Evolutionary conservation across 2,113 vertebrate genomes (phyloP), one percentile per base, ranked within the genome.

Genomic region (Chaetodon auriga): DNA sequence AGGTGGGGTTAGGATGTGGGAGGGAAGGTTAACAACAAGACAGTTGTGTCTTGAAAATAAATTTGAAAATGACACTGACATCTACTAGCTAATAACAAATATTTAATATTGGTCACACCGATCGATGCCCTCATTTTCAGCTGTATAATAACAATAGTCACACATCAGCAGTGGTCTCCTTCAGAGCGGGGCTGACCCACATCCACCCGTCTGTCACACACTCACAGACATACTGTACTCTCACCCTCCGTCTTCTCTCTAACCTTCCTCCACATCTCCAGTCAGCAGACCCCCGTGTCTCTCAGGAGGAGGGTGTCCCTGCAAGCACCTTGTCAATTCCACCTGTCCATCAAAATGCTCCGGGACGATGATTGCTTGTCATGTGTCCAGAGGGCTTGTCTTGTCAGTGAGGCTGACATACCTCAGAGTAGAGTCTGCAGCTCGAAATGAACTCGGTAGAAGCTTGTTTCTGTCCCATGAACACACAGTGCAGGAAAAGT

Each of bases 251-350:
- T 82, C 23, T 55, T 65, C 58, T 64, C 58, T 14, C 25, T 75
- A 58, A 70, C 64, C 82, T 78, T 71, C 78, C 81, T 84, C 73
- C 86, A 23, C 90, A 90, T 93, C 92, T 88, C 35, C 78, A 82
- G 71, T 83, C 87, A 45, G 76, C 90, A 90, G 86, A 87, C 85
- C 45, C 43, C 86, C 19, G 0, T 10, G 78, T 78, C 71, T 88
- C 75, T 88, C 68, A 54, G 81, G 55, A 70, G 69, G 58, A 68
- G 36, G 71, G 61, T 66, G 51, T 75, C 78, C 80, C 89, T 89
- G 71, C 82, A n/a, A 87, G 87, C 85, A 54, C 13, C n/a, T 63
- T 84, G 88, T 86, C 92, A 80, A 48, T 75, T 81, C 66, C 71
- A 77, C 35, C 85, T 81, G 83, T 74, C 90, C 87, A 41, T 92